Evolutionary conservation across 1,140 invertebrate genomes (phyloP).

Genomic region (Euura saliciscinereae): DNA sequence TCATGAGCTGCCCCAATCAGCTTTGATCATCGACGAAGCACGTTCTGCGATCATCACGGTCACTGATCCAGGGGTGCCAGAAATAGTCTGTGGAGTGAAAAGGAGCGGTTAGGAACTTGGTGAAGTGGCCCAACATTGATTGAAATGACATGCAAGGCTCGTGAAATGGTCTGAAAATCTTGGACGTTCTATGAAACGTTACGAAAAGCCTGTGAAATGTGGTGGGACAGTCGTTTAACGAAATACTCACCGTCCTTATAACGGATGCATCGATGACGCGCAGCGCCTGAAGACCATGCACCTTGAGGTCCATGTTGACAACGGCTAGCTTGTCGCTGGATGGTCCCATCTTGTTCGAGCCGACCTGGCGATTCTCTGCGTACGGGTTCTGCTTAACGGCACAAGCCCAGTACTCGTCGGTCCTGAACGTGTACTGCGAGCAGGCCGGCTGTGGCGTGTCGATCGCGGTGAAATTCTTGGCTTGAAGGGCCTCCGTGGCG

Average conservation of each 20-base stretch:
- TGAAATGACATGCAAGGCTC: too few species aligned
- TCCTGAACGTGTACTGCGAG: slow-evolving; percentile 67
- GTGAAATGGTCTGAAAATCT: too few species aligned
- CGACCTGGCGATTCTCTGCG: slow-evolving; percentile 85
- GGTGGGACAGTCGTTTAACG: too few species aligned
- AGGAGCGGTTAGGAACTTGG: too few species aligned
- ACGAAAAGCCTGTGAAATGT: too few species aligned
- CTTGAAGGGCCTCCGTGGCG: slow-evolving; percentile 54
- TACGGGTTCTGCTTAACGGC: slow-evolving; percentile 62
- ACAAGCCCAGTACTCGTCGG: slow-evolving; percentile 80
- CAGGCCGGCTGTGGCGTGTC: slow-evolving; percentile 57
- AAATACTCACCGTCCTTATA: slow-evolving; percentile 56
- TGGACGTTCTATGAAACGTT: too few species aligned
- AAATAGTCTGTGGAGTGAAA: slow-evolving; percentile 4
- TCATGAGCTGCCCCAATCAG: slow-evolving; percentile 14
- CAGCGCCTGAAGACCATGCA: slow-evolving; percentile 56
- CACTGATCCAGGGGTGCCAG: slow-evolving; percentile 60
- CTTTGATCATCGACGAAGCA: slow-evolving; percentile 62
- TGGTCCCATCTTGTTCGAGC: slow-evolving; percentile 82
- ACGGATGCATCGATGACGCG: slow-evolving; percentile 65
- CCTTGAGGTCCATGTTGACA: slow-evolving; percentile 70
- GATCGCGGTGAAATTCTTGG: slow-evolving; percentile 57
- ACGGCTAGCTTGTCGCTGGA: slow-evolving; percentile 70
- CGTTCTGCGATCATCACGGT: slow-evolving; percentile 66
- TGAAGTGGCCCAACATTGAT: too few species aligned